Conservation (phyloP, 1,140 invertebrate species). For the Bombus sibiricus region DNA sequence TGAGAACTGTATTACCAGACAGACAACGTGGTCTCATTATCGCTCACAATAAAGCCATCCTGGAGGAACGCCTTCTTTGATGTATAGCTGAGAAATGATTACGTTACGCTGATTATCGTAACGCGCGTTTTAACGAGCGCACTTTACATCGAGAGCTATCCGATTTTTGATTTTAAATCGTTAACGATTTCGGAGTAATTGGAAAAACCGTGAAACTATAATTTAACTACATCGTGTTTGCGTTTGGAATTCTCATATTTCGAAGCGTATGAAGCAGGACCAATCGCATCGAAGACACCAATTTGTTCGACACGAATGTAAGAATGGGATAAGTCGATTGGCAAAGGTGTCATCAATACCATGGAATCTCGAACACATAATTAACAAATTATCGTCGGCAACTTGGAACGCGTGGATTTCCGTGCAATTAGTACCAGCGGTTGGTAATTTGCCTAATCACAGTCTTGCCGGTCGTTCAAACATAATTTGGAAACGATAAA, state of each 20-base stretch:
- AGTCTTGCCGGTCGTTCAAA: neutral
- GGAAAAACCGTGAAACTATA: no score
- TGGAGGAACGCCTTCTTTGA: neutral
- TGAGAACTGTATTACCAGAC: constrained; percentile 46
- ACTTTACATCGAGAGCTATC: neutral
- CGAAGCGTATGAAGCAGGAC: neutral
- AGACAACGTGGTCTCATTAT: constrained; percentile 30
- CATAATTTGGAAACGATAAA: neutral
- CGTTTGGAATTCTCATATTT: neutral
- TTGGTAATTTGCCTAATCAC: constrained; percentile 6
- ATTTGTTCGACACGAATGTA: neutral
- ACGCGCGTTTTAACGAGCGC: neutral
- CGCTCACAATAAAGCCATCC: constrained; percentile 27
- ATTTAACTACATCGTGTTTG: neutral
- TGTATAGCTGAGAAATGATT: neutral
- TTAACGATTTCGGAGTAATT: neutral
- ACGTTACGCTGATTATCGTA: neutral
- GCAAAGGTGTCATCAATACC: no score
- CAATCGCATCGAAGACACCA: neutral
- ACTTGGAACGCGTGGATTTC: neutral
- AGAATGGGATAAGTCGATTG: neutral
- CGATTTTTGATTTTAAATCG: neutral
- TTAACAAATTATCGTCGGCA: neutral
- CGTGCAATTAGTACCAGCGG: neutral
- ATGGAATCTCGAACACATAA: no score